Evolutionary conservation across 1,140 invertebrate genomes (phyloP).

Genomic region (Lasioglossum albipes): DNA sequence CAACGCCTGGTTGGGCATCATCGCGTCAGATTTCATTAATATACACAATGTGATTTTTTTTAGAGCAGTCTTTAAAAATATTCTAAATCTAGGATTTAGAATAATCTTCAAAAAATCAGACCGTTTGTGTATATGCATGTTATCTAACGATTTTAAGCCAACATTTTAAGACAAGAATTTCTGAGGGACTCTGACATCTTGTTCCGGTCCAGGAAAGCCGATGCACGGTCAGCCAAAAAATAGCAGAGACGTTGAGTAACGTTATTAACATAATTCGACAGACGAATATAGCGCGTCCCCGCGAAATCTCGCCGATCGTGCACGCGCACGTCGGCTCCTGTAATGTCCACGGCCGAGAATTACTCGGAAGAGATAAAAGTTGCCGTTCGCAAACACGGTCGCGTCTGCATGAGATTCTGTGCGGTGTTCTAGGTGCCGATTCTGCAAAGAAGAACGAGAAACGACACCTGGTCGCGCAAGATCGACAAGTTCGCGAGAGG

Average conservation of each 20-base stretch:
- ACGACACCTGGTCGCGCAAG: not conserved
- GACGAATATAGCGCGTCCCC: constrained; percentile 44
- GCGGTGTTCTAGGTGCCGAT: constrained; percentile 27
- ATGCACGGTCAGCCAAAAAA: not conserved
- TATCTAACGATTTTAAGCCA: no score
- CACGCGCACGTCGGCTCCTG: constrained; percentile 30
- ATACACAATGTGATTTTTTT: no score
- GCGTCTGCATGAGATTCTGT: not conserved
- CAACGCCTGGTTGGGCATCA: no score
- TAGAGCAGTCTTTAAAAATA: no score
- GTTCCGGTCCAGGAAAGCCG: no score
- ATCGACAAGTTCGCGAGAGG: not conserved
- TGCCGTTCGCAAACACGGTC: constrained; percentile 48
- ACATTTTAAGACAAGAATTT: no score
- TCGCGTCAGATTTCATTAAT: no score
- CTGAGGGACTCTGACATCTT: no score
- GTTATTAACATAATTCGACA: constrained; percentile 56
- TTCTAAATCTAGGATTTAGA: no score
- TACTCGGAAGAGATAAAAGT: constrained; percentile 34
- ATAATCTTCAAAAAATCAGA: no score
- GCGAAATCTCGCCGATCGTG: constrained; percentile 49
- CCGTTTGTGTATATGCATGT: no score
- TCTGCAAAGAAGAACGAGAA: not conserved
- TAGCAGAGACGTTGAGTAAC: not conserved
- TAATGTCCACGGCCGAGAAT: constrained; percentile 46